Evolutionary conservation across 2,113 vertebrate species (phyloP), one percentile per base, ranked within the genome.

Genomic region (Dasyprocta punctata): DNA sequence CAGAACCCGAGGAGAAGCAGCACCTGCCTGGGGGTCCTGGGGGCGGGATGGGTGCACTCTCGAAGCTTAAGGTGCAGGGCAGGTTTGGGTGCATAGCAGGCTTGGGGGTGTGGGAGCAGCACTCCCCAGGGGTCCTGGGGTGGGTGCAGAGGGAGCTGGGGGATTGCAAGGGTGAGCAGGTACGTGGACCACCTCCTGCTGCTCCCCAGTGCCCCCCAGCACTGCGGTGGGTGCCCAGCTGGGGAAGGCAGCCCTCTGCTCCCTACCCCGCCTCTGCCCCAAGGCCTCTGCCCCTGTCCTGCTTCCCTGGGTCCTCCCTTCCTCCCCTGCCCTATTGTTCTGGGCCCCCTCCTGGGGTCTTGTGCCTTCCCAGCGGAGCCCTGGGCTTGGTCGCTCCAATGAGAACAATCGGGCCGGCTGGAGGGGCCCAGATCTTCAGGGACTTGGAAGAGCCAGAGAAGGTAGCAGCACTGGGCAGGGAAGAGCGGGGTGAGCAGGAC

Each of bases 391-490:
- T 30, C 54, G n/a, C 52, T 30, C 87, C 56, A 8, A 1, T 1
- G 22, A 61, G 33, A 38, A 44, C 33, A 10, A n/a, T n/a, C n/a
- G n/a, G n/a, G n/a, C n/a, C n/a, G n/a, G n/a, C n/a, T n/a, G n/a
- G n/a, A 26, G 58, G n/a, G 38, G n/a, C 19, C 7, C 17, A n/a
- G 13, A 4, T 41, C 38, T 90, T 90, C 47, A 6, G 56, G 49
- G 33, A 12, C 20, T 7, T 4, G 17, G 20, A 67, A 56, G 52
- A 19, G 24, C 7, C 5, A 5, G 49, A 47, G 52, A 33, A 80
- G 54, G 11, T 1, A 49, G 77, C 1, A 0, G 24, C 3, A 1
- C 38, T 11, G 12, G 28, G 16, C 38, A 0, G 11, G 14, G 13
- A 6, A n/a, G 24, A 26, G 84, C 10, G 7, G 6, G 4, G 17